phyloP scores from a whole-genome alignment of 2,113 vertebrate species.

The Monopterus albus region DNA sequence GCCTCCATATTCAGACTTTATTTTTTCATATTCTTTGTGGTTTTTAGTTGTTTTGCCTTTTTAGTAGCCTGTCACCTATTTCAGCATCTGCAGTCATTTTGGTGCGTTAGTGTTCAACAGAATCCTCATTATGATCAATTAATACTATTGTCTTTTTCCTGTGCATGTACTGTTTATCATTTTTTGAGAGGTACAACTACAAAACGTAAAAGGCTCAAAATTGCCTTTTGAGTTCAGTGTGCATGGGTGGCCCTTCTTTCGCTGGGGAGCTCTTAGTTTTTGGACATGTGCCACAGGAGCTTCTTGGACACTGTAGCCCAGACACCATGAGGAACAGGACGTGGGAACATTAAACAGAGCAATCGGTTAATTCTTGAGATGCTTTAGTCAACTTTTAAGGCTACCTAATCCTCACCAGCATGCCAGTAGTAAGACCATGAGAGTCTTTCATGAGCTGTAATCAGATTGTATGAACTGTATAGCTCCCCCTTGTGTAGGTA shows the following conservation, averaged over 20 bases:
- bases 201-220: not conserved
- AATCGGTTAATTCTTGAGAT: not conserved
- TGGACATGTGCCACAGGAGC: not conserved
- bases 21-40: not conserved
- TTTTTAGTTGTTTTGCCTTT: not conserved
- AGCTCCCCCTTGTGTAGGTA: slow-evolving; percentile 29
- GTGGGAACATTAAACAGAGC: not conserved
- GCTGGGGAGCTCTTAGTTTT: not conserved
- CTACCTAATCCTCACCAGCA: not conserved
- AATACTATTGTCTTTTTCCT: not conserved
- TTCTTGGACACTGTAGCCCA: too few species aligned
- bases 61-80: not conserved
- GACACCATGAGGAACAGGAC: not conserved
- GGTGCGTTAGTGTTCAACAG: not conserved
- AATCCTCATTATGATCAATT: not conserved
- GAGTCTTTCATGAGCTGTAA: slow-evolving; percentile 5
- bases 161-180: slow-evolving; percentile 26
- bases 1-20: slow-evolving; percentile 64
- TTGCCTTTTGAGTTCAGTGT: slow-evolving; percentile 3
- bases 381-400: not conserved
- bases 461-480: not conserved
- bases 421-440: not conserved
- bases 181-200: not conserved
- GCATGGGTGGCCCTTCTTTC: slow-evolving; percentile 33
- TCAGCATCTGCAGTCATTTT: slow-evolving; percentile 30